Base-by-base conservation (phyloP, 2,888 invertebrate genomes). In the Agrotis segetum region DNA sequence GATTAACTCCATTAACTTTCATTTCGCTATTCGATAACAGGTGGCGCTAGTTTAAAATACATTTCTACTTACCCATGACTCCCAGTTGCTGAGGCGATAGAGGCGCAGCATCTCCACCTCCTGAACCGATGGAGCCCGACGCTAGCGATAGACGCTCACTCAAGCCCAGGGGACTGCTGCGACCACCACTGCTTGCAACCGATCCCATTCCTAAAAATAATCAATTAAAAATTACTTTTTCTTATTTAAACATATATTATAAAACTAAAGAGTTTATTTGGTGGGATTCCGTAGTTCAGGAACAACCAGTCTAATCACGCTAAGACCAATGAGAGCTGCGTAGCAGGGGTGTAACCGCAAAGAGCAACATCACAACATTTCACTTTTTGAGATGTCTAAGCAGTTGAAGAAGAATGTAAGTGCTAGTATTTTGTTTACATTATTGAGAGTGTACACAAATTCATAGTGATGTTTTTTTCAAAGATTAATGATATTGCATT, bases 1-100 rank as follows among this genome's bases (percentile, higher is more conserved):
- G 17, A 29, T 17, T 2, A 7, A 52, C 21, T n/a, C 2, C 5
- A 29, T 29, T 55, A 6, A 34, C 3, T 34, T 17, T 47, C 50
- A 16, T 67, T 60, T 52, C 0, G 44, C 91, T 91, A 92, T 83
- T 92, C 75, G 71, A 77, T 82, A 87, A 90, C 63, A 94, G 94
- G 93, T 94, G 92, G 92, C 92, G 92, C 87, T 90, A 82, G 70
- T 91, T 29, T 29, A 40, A 49, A 64, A 24, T 21, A 0, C 21
- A 44, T 44, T 67, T 16, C 13, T 47, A 97, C 97, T 97, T 93
- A 98, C 98, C 99, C 97, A 99, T 98, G 44, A 98, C 98, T 73
- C 99, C 99, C 46, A 99, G 96, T 87, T 99, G 98, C 89, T 98
- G 98, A 1, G 99, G 98, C 4, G 98, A 98, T 49, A 99, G 96